phyloP scores from a whole-genome alignment of 2,113 vertebrate species.

The Erythrolamprus reginae region DNA sequence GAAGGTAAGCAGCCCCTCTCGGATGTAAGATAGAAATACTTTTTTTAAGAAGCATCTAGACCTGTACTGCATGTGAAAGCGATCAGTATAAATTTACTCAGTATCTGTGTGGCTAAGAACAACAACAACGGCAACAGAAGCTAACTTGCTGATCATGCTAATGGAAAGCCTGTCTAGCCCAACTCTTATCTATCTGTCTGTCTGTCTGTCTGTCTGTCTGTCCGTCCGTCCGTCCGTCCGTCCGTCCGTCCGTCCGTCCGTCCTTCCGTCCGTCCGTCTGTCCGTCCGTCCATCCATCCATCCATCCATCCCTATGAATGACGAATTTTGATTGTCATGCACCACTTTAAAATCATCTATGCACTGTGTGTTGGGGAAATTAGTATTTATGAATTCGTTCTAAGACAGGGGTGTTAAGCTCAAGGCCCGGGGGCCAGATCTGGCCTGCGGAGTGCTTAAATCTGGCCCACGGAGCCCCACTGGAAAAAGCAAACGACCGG shows the following conservation, averaged over 20 bases:
- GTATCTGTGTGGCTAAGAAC: neutral
- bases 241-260: no score
- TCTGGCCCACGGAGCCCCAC: no score
- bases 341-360: neutral
- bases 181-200: no score
- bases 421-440: no score
- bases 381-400: neutral
- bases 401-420: neutral
- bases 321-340: no score
- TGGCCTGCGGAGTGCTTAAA: no score
- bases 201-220: no score
- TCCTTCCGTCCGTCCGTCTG: no score
- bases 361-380: neutral
- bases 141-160: neutral
- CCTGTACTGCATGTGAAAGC: neutral
- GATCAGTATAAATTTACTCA: neutral
- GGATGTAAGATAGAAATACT: neutral
- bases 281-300: no score
- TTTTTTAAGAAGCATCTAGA: no score
- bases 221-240: no score
- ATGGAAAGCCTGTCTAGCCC: neutral
- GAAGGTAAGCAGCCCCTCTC: conserved; percentile 44
- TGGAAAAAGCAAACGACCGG: no score
- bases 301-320: neutral
- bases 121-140: neutral